Percentiles rank a stretch among this genome's conserved stretches.
phyloP scores from a whole-genome alignment of 2,888 invertebrate species.

The Dysmachus trigonus region DNA sequence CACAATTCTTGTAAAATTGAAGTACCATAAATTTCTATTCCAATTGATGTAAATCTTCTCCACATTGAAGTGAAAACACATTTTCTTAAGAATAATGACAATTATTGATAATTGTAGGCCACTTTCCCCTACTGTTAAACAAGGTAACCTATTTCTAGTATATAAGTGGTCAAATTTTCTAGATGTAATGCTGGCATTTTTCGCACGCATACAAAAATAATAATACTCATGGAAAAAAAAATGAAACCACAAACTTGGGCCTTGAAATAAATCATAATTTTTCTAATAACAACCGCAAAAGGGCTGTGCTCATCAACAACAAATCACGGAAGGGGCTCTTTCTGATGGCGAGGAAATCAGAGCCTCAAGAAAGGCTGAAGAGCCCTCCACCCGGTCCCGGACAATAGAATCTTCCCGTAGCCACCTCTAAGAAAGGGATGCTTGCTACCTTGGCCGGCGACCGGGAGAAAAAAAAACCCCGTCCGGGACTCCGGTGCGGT shows the following conservation, averaged over 20 bases:
- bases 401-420: constrained; percentile 1
- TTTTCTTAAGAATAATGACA: too few species aligned
- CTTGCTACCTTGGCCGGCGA: neutral
- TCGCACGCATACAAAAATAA: neutral
- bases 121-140: too few species aligned
- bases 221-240: neutral
- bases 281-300: constrained; percentile 31
- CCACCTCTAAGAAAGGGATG: constrained; percentile 36
- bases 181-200: neutral
- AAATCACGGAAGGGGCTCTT: constrained; percentile 22
- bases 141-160: too few species aligned
- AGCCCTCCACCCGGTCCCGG: neutral
- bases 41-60: too few species aligned
- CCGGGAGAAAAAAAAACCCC: constrained; percentile 6
- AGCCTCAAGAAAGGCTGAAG: neutral
- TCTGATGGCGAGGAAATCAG: constrained; percentile 5
- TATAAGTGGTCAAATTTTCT: too few species aligned
- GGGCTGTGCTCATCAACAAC: constrained; percentile 22
- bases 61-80: too few species aligned
- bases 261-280: constrained; percentile 31
- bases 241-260: neutral
- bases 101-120: too few species aligned
- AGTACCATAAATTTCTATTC: too few species aligned
- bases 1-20: too few species aligned
- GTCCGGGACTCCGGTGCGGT: neutral